Conservation (phyloP, 2,888 invertebrate species). For the Malthinus seriepunctatus region DNA sequence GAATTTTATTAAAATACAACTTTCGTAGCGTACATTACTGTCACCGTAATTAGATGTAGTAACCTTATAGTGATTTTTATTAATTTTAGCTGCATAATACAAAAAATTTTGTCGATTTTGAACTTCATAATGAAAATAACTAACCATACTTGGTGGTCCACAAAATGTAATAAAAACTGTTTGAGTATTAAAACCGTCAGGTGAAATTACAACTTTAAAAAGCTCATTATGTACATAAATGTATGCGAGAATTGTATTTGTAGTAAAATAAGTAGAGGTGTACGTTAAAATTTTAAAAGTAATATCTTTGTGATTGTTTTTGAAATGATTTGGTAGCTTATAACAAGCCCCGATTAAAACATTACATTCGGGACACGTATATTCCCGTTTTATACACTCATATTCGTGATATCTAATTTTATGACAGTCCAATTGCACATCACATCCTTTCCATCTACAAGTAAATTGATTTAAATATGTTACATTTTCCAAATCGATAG, state of each 20-base stretch:
- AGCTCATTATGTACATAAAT: background rate
- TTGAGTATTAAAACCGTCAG: background rate
- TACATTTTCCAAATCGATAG: conserved; percentile 1
- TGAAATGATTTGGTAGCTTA: background rate
- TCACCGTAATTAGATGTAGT: background rate
- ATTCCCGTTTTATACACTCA: background rate
- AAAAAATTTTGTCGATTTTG: background rate
- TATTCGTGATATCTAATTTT: background rate
- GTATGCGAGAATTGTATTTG: background rate
- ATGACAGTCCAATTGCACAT: background rate
- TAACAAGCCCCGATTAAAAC: background rate
- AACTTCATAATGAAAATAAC: background rate
- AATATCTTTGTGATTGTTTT: background rate
- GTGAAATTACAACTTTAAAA: background rate
- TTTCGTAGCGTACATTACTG: background rate
- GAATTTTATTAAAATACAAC: background rate
- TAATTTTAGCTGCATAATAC: background rate
- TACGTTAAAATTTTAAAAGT: background rate
- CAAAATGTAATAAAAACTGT: background rate
- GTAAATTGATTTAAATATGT: background rate
- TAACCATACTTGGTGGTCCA: background rate
- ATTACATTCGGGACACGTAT: background rate
- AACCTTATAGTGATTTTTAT: conserved; percentile 1
- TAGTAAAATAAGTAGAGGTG: background rate
- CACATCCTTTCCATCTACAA: background rate